Evolutionary conservation across 2,888 invertebrate genomes (phyloP).

Genomic region (Gerris lacustris): DNA sequence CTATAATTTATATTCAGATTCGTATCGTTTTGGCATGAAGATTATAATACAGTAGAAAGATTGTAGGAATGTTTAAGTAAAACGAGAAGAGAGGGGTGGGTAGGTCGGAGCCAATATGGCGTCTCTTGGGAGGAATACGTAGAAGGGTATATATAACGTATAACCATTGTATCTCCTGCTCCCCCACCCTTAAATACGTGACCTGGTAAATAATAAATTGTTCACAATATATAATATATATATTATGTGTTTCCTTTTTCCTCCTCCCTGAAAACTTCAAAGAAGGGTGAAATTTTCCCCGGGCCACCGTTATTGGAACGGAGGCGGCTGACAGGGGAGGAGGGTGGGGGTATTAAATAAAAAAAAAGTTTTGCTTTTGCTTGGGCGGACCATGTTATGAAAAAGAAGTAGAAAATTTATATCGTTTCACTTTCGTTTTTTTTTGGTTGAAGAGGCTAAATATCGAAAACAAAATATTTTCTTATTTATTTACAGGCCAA

Average conservation of each 20-base stretch:
- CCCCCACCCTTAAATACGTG: neutral
- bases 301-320: no score
- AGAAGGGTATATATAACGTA: neutral
- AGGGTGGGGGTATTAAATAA: no score
- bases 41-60: neutral
- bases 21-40: neutral
- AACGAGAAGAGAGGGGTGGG: neutral
- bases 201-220: constrained; percentile 2
- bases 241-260: neutral
- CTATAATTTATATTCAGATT: neutral
- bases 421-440: no score
- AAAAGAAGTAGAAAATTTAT: no score
- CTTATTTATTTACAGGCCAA: no score
- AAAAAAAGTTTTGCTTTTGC: no score
- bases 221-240: neutral
- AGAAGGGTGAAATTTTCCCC: no score
- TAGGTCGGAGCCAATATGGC: neutral
- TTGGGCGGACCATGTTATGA: no score
- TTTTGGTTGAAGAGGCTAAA: no score
- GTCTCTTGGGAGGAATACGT: neutral
- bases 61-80: neutral
- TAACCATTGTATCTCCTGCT: neutral
- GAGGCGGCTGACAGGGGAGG: no score
- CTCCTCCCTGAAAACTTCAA: no score
- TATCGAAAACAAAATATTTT: no score